Percentiles rank a stretch among this genome's conserved stretches.
phyloP scores from a whole-genome alignment of 2,113 vertebrate genomes.

The Carlito syrichta region DNA sequence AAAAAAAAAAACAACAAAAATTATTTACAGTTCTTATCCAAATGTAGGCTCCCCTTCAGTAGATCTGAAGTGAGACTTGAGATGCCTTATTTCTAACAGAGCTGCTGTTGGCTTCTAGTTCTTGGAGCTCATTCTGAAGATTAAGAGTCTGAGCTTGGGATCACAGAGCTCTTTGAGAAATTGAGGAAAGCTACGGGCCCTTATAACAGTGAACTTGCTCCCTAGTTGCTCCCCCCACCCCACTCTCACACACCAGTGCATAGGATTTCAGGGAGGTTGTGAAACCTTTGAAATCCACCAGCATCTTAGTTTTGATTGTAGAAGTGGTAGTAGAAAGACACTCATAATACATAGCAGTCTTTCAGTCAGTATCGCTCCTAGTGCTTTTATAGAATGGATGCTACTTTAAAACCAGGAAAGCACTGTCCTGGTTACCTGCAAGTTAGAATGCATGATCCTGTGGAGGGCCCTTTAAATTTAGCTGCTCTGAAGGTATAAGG shows the following conservation, averaged over 20 bases:
- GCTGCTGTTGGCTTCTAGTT: not conserved
- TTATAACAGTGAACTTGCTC: not conserved
- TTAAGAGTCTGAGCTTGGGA: not conserved
- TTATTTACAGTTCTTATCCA: not conserved
- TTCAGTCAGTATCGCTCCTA: not conserved
- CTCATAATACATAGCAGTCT: not conserved
- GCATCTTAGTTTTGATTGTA: not conserved
- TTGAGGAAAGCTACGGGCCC: not conserved
- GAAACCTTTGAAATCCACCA: not conserved
- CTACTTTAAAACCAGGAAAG: not conserved
- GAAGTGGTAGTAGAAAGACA: not conserved
- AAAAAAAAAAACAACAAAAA: no score
- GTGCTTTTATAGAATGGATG: not conserved
- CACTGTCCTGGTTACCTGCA: not conserved
- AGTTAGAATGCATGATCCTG: not conserved
- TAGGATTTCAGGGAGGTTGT: not conserved
- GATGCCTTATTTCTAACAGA: not conserved
- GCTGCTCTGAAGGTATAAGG: not conserved
- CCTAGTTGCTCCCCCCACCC: not conserved
- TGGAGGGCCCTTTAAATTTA: not conserved
- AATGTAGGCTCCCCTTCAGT: not conserved
- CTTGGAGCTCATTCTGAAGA: not conserved
- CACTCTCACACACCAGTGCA: no score
- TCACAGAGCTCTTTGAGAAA: not conserved
- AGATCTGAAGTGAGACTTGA: not conserved